phyloP scores from a whole-genome alignment of 2,888 invertebrate genomes.

The Chorisops tibialis region DNA sequence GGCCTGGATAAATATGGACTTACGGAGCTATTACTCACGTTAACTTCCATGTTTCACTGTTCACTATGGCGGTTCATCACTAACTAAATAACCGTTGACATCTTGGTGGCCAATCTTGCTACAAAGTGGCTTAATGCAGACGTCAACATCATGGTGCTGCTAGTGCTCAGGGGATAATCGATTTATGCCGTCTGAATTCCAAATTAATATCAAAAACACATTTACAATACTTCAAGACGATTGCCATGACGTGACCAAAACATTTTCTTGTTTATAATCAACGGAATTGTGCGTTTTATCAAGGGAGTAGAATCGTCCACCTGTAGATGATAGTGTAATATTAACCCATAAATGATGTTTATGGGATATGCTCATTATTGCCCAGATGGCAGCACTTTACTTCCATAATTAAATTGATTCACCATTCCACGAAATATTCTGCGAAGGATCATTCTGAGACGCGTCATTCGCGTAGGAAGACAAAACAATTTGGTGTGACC shows the following conservation, averaged over 20 bases:
- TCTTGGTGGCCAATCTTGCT: conserved; percentile 13
- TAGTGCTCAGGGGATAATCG: conserved; percentile 18
- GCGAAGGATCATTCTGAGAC: too few relatives aligned
- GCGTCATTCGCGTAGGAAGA: too few relatives aligned
- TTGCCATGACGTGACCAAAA: conserved; percentile 26
- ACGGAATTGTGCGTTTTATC: background rate
- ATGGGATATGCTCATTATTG: too few relatives aligned
- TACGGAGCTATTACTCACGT: conserved; percentile 1
- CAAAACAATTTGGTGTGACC: too few relatives aligned
- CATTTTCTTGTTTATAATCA: conserved; percentile 14
- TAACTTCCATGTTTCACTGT: conserved; percentile 15
- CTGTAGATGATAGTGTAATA: too few relatives aligned
- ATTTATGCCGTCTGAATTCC: conserved; percentile 27
- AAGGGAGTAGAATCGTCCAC: too few relatives aligned
- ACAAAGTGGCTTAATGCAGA: conserved; percentile 11
- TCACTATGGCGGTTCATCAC: conserved; percentile 25
- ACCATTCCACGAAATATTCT: too few relatives aligned
- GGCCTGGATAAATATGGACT: conserved; percentile 6
- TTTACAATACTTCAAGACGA: background rate
- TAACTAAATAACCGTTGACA: conserved; percentile 14
- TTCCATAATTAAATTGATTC: too few relatives aligned
- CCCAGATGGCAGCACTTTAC: too few relatives aligned
- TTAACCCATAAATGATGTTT: too few relatives aligned
- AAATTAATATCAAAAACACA: conserved; percentile 22
- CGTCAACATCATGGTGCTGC: background rate